A percentile compares a stretch with the other conserved stretches of the same genome.
phyloP scores from a whole-genome alignment of 92 coral and sea anemone species.

The Epizoanthus illoricatus region DNA sequence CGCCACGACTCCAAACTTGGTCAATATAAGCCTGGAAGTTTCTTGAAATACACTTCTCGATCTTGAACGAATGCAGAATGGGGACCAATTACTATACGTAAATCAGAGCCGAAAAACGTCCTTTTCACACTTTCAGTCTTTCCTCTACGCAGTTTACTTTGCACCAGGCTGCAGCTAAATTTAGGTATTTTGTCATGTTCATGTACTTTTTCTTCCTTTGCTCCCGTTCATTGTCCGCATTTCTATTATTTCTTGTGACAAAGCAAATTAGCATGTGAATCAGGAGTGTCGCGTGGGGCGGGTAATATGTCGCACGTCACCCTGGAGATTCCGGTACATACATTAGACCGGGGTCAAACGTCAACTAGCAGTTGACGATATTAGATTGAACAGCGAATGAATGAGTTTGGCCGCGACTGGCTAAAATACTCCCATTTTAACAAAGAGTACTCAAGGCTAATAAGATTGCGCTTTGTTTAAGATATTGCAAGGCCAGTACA shows the following conservation, averaged over 20 bases:
- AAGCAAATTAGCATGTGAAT: constrained; percentile 30
- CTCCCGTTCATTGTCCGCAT: background rate
- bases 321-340: constrained; percentile 23
- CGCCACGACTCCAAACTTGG: background rate
- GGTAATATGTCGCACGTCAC: background rate
- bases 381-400: constrained; percentile 14
- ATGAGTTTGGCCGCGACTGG: background rate
- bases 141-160: background rate
- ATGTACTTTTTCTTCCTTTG: background rate
- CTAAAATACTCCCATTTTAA: background rate
- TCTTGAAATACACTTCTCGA: background rate
- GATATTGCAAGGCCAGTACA: constrained; percentile 5
- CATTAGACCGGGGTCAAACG: constrained; percentile 22
- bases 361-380: constrained; percentile 15
- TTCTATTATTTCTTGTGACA: background rate
- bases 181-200: constrained; percentile 3
- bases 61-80: background rate
- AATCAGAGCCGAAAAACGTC: background rate
- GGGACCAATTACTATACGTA: background rate
- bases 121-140: background rate
- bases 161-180: background rate
- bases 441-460: constrained; percentile 36
- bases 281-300: constrained; percentile 17
- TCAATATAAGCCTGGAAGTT: constrained; percentile 6
- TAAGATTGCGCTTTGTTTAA: constrained; percentile 12